Conservation (phyloP, 2,797 vertebrate species). For the Orientallactaga sibirica region DNA sequence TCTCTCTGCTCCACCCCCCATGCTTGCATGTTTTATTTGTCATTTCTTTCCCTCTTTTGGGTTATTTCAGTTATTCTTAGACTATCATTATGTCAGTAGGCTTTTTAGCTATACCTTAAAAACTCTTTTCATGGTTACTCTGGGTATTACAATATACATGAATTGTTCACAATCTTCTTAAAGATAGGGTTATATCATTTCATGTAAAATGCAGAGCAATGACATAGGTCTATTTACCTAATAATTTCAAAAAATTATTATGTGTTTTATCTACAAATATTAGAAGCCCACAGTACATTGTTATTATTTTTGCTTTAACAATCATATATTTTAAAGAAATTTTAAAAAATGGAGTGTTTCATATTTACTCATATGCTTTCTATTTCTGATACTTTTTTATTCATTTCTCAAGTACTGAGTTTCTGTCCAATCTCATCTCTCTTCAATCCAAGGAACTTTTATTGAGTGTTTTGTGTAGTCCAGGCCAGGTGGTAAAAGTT, state of each 20-base stretch:
- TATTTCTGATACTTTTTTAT: constrained; percentile 5
- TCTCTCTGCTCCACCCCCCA: no score
- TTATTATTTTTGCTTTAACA: constrained; percentile 22
- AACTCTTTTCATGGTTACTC: background rate
- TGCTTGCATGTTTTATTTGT: background rate
- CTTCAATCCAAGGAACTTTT: background rate
- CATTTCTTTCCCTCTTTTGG: background rate
- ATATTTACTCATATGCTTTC: constrained; percentile 5
- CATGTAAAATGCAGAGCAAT: background rate
- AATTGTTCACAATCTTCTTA: background rate
- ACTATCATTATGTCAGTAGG: background rate
- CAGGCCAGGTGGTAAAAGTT: background rate
- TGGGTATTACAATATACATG: background rate
- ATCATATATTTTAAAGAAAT: constrained; percentile 34
- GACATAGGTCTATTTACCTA: background rate
- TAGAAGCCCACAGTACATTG: constrained; percentile 1
- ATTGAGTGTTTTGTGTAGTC: background rate
- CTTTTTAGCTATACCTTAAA: background rate
- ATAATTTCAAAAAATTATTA: background rate
- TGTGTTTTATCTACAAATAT: background rate
- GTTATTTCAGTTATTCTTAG: background rate
- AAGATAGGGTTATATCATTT: background rate
- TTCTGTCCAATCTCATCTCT: constrained; percentile 3
- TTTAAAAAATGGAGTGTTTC: constrained; percentile 27
- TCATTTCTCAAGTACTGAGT: background rate